Evolutionary conservation across 2,113 vertebrate genomes (phyloP).

Genomic region (Elgaria multicarinata): DNA sequence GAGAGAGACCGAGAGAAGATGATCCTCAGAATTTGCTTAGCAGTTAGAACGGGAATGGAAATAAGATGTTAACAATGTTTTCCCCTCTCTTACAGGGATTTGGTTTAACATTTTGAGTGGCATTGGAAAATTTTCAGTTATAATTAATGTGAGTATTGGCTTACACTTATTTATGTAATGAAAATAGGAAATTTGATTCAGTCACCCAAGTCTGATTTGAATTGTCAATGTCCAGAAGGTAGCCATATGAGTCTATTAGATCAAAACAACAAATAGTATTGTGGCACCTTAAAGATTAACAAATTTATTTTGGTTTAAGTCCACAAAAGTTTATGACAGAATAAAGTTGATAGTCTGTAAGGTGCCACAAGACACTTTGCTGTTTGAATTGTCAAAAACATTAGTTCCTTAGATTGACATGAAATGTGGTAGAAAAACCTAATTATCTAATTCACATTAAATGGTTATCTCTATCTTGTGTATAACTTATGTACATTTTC

Average conservation of each 20-base stretch:
- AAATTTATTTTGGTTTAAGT: too few relatives aligned
- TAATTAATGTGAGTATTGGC: slow-evolving; percentile 94
- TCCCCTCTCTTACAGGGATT: slow-evolving; percentile 85
- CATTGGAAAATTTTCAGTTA: slow-evolving; percentile 97
- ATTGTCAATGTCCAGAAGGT: neutral
- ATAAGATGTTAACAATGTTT: neutral
- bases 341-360: too few relatives aligned
- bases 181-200: neutral
- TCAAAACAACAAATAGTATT: too few relatives aligned
- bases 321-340: too few relatives aligned
- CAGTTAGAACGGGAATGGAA: neutral
- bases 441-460: neutral
- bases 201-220: neutral
- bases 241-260: too few relatives aligned
- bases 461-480: neutral
- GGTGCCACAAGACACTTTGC: too few relatives aligned
- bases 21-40: neutral
- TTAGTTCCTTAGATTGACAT: neutral
- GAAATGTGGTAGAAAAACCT: neutral
- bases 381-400: neutral
- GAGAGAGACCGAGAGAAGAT: neutral
- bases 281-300: too few relatives aligned
- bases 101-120: slow-evolving; percentile 96
- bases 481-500: neutral
- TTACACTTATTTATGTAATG: neutral